Percentiles rank a stretch among this genome's conserved stretches.
Evolutionary conservation across 2,113 vertebrate species (phyloP).

Genomic region (Eptesicus fuscus): DNA sequence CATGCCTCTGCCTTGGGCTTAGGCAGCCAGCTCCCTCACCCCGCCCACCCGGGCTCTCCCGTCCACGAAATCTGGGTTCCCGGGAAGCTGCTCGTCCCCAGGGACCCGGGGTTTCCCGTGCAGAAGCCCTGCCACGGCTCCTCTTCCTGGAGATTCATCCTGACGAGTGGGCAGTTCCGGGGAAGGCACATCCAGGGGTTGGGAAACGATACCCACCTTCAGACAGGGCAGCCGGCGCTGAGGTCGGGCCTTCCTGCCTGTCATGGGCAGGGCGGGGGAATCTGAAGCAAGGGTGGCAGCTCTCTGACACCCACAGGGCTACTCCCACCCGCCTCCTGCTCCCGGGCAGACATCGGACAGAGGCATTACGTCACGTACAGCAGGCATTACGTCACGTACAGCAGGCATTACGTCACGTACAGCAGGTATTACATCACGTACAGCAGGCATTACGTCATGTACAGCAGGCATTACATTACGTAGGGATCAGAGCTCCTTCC

Average conservation of each 20-base stretch:
- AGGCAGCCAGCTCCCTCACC: neutral
- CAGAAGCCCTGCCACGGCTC: neutral
- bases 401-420: no score
- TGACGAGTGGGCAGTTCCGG: neutral
- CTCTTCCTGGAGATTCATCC: neutral
- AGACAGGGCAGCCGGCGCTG: neutral
- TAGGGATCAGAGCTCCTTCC: neutral
- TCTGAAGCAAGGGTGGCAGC: neutral
- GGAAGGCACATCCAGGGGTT: neutral
- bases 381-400: no score
- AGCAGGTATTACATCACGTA: neutral
- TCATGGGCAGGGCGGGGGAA: neutral
- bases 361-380: neutral
- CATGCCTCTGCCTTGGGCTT: neutral
- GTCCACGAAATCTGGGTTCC: neutral
- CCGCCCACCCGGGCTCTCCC: neutral
- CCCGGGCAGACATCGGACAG: neutral
- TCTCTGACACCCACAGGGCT: neutral
- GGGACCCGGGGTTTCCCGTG: fast-evolving
- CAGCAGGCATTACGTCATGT: neutral
- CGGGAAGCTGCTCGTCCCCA: no score
- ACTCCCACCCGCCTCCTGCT: neutral
- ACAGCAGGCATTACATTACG: neutral
- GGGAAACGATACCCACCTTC: neutral
- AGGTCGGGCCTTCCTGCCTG: neutral